Percentiles rank a stretch among this genome's conserved stretches.
Conservation (phyloP, 2,797 vertebrate species). For the Myotis planiceps region DNA sequence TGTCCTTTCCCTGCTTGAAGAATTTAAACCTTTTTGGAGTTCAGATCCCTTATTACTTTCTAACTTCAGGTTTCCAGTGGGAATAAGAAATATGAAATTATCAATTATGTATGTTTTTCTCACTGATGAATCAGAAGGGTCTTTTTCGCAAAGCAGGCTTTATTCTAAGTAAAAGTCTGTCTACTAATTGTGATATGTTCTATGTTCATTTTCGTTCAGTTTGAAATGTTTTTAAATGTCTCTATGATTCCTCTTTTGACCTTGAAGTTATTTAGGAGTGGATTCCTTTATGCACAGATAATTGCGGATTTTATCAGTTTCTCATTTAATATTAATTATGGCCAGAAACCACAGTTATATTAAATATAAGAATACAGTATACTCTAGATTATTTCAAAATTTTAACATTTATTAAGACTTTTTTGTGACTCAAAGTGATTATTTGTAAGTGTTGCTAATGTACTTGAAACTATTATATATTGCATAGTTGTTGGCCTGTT, state of each 20-base stretch:
- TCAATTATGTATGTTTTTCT: neutral
- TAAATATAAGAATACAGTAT: neutral
- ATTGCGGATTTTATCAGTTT: neutral
- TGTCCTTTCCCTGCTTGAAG: neutral
- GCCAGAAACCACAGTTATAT: neutral
- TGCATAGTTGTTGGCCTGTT: neutral
- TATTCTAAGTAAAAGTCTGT: neutral
- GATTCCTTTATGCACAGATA: neutral
- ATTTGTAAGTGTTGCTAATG: neutral
- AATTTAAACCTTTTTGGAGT: neutral
- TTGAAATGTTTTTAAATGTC: neutral
- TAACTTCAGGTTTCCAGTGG: neutral
- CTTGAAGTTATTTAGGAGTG: neutral
- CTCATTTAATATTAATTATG: neutral
- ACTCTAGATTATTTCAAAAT: neutral
- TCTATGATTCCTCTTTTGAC: neutral
- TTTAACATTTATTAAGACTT: neutral
- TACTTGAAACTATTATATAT: neutral
- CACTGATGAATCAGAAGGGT: neutral
- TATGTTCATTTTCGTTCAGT: neutral
- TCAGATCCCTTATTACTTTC: neutral
- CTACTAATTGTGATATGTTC: neutral
- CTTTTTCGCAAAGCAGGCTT: neutral
- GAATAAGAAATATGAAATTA: neutral
- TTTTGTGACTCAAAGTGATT: neutral